phyloP scores from a whole-genome alignment of 2,888 invertebrate genomes.

The Oligia fasciuncula region DNA sequence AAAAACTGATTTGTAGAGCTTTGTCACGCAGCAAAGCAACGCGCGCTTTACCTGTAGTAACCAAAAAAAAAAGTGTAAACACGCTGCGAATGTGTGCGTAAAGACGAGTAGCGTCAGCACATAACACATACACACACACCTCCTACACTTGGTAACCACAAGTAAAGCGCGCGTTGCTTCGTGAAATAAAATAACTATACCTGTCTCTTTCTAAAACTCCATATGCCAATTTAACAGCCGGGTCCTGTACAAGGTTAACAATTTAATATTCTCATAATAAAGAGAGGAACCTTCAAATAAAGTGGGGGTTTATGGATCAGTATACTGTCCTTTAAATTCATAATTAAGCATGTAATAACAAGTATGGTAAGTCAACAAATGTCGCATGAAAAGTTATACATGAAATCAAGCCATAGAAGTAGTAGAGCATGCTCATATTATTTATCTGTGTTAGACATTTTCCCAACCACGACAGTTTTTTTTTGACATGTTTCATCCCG shows the following conservation, averaged over 20 bases:
- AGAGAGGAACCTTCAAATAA: not conserved
- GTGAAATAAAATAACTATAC: not conserved
- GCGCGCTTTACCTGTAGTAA: not conserved
- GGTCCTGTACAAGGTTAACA: not conserved
- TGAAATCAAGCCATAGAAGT: constrained; percentile 86
- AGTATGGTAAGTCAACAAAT: constrained; percentile 72
- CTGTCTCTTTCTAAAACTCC: not conserved
- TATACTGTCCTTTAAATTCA: constrained; percentile 71
- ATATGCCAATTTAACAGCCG: not conserved
- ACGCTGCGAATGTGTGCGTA: not conserved
- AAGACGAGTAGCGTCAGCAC: not conserved
- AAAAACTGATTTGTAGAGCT: not conserved
- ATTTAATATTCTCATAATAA: not conserved
- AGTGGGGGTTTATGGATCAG: not conserved
- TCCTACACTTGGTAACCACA: not conserved
- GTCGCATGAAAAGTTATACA: constrained; percentile 72
- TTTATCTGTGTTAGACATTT: constrained; percentile 88
- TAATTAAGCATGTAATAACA: constrained; percentile 45
- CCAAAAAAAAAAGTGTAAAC: not conserved
- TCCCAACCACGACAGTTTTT: constrained; percentile 86
- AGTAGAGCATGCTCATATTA: constrained; percentile 81
- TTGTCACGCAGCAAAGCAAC: not conserved
- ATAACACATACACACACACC: not conserved
- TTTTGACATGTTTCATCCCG: constrained; percentile 55
- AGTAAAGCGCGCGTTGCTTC: not conserved